Evolutionary conservation across 2,797 vertebrate species (phyloP).

Genomic region (Benthosema pterotum): DNA sequence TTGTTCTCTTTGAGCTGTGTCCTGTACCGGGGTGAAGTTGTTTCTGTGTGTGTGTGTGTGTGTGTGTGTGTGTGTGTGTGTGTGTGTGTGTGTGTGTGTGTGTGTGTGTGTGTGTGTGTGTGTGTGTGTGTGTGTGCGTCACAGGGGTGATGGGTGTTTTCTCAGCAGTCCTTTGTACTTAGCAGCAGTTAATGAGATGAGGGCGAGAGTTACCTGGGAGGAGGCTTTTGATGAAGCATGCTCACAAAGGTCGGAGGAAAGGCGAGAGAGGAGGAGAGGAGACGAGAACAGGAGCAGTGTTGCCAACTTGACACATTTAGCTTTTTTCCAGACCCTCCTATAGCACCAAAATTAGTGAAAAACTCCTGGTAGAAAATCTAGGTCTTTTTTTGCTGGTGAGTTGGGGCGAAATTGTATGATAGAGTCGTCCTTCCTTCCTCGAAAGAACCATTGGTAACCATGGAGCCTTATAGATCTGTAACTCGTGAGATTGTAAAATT

Average conservation of each 20-base stretch:
- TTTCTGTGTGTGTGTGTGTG: neutral
- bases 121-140: constrained; percentile 1
- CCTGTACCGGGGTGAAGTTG: constrained; percentile 37
- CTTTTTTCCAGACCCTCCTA: too few species aligned
- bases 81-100: constrained; percentile 7
- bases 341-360: too few species aligned
- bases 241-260: constrained; percentile 53
- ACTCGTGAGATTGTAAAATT: too few species aligned
- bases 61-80: constrained; percentile 14
- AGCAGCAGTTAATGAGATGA: constrained; percentile 75
- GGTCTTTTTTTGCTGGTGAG: too few species aligned
- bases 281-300: constrained; percentile 6
- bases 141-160: constrained; percentile 30
- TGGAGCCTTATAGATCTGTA: too few species aligned
- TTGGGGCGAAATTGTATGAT: too few species aligned
- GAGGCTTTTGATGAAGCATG: constrained; percentile 74
- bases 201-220: constrained; percentile 70
- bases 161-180: constrained; percentile 59
- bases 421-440: too few species aligned
- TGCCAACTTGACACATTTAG: too few species aligned
- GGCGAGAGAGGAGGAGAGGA: neutral
- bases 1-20: constrained; percentile 59
- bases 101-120: constrained; percentile 9
- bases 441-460: too few species aligned
- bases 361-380: too few species aligned